These are phyloP conservation scores for Scaeva pyrastri DNA, from an alignment of 2,888 invertebrate species.

Conservation along the genomic window DNA sequence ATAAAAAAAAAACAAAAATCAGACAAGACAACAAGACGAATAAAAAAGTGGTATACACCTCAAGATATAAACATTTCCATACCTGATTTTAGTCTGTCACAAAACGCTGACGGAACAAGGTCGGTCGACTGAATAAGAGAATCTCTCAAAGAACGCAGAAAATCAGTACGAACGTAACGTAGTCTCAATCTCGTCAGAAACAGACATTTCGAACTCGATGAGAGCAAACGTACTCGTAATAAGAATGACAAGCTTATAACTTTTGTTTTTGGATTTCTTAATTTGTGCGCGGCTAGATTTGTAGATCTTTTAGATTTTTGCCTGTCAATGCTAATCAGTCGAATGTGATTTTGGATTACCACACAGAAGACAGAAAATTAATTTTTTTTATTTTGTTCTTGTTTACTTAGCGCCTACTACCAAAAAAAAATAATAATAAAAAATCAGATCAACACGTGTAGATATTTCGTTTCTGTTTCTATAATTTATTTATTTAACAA, in stretches of 20 bases:
- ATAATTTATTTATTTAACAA: slow-evolving; percentile 39
- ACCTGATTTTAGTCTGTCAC: slow-evolving; percentile 83
- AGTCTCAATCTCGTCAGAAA: slow-evolving; percentile 8
- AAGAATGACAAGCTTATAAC: slow-evolving; percentile 8
- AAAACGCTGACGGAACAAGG: slow-evolving; percentile 83
- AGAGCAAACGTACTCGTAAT: slow-evolving; percentile 32
- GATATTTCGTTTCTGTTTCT: slow-evolving; percentile 14
- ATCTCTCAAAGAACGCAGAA: slow-evolving; percentile 56
- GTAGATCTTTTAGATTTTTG: slow-evolving; percentile 21
- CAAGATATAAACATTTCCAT: slow-evolving; percentile 77
- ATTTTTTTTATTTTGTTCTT: slow-evolving; percentile 39
- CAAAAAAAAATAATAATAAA: slow-evolving; percentile 49
- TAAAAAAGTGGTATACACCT: slow-evolving; percentile 73
- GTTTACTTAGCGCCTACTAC: slow-evolving; percentile 48
- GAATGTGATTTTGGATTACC: slow-evolving; percentile 60
- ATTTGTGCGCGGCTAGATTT: slow-evolving; percentile 58
- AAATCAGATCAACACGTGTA: slow-evolving; percentile 38
- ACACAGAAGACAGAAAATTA: slow-evolving; percentile 26
- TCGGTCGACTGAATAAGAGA: slow-evolving; percentile 77
- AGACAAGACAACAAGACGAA: slow-evolving; percentile 22
- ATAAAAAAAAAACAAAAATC: slow-evolving; percentile 41
- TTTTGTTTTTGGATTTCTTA: slow-evolving; percentile 42
- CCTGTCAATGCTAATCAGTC: slow-evolving; percentile 53
- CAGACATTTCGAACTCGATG: slow-evolving; percentile 1
- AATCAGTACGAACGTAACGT: slow-evolving; percentile 34